Evolutionary conservation across 2,888 invertebrate species (phyloP), one percentile per base, ranked within the genome.

Genomic region (Stomorhina lunata): DNA sequence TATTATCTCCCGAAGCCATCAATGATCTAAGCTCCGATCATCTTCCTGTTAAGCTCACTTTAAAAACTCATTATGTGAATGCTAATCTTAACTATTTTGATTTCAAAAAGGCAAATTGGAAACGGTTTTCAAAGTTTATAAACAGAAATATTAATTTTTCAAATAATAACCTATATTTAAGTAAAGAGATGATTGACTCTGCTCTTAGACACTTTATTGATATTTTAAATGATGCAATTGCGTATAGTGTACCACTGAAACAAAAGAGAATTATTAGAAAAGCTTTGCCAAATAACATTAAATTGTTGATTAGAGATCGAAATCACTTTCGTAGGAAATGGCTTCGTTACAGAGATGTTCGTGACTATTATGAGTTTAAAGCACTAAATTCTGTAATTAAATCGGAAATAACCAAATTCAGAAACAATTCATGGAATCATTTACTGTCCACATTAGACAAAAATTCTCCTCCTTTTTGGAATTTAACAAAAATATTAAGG

Each of bases 391-490:
- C 40, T 25, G 22, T 17, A 25, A 59, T 59, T 4, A 59, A 40
- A 22, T n/a, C n/a, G n/a, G 17, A 55, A 55, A 7, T 15, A 10
- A 4, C 2, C 2, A 20, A 17, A 32, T 20, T 22, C 6, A 17
- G 29, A 17, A 63, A 63, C 6, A 17, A 12, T 7, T 65, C 29
- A 10, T 65, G 65, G 65, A 34, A 48, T 22, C 4, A 50, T 27
- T n/a, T 48, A 5, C 9, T 65, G 15, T 20, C 45, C 5, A 17
- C 10, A 20, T 22, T 65, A 6, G 65, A 65, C 20, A 48, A 48
- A 48, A 17, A 32, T 6, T 65, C 65, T 20, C 6, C 48, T 32
- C 20, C 65, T 20, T 66, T 66, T 50, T 66, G 65, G 65, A 66
- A 66, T 2, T n/a, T 66, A 12, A 48, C 48, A 2, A 48, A 66